Evolutionary conservation across 1,140 invertebrate genomes (phyloP), one percentile per base, ranked within the genome.

Genomic region (Hylyphantes graminicola): DNA sequence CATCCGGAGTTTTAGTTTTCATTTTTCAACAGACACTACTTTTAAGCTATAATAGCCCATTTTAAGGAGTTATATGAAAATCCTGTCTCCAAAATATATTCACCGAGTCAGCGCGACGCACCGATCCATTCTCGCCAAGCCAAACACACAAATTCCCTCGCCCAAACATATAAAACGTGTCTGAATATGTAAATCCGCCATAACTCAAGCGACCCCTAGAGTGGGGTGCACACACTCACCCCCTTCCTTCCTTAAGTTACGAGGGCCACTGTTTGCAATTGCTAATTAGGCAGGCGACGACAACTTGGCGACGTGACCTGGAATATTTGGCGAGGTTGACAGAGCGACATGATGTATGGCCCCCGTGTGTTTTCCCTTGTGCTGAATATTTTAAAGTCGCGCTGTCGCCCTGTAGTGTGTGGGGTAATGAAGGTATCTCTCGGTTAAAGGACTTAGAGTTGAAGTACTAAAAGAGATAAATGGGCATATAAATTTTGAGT

Each of bases 181-280:
- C 76, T 78, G 76, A 78, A 78, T 78, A 78, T 78, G 76, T 78
- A 78, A 78, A 78, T 78, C 76, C 74, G 61, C 76, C 61, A 78
- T 78, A 78, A 78, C 76, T 78, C 76, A 78, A 63, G 76, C 12
- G 21, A 35, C 35, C 35, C 35, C 35, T 19, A 53, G 48, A 8
- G 50, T 55, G 55, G 54, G 67, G 76, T 67, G 50, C 50, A 54
- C 17, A 78, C 67, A 64, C 67, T 61, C 54, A 78, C 61, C 75
- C 64, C 76, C 53, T 78, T 78, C 65, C 65, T 61, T 78, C 67
- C 65, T 78, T 67, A 78, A 61, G 76, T 67, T 64, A 78, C 61
- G 8, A 50, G 55, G 15, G 35, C 35, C 12, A 17, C 61, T 78
- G 76, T 78, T 78, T 78, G 50, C 76, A 48, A 78, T 78, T 48